phyloP scores from a whole-genome alignment of 1,140 invertebrate species.

The Drosophila willistoni region DNA sequence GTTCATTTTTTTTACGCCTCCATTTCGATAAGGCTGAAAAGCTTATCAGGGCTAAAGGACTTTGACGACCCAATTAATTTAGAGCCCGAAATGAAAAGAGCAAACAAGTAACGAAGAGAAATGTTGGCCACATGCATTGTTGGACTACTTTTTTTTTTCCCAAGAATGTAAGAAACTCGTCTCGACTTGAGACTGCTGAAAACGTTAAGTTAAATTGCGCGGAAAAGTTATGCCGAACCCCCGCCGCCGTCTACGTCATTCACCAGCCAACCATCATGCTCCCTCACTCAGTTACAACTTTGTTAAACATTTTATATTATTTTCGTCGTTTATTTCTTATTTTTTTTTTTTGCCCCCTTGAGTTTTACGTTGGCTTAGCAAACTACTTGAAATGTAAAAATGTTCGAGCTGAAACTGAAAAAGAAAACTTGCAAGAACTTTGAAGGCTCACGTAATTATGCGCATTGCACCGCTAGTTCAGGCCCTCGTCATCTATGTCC shows the following conservation, averaged over 20 bases:
- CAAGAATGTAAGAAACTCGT: constrained; percentile 33
- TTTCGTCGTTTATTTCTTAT: constrained; percentile 9
- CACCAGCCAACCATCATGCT: not conserved
- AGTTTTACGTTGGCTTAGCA: constrained; percentile 63
- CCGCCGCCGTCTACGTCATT: no score
- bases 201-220: constrained; percentile 73
- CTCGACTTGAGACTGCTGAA: constrained; percentile 8
- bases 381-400: constrained; percentile 78
- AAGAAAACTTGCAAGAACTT: constrained; percentile 68
- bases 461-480: constrained; percentile 42
- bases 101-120: constrained; percentile 14
- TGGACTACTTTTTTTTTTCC: constrained; percentile 37
- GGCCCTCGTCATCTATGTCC: constrained; percentile 35
- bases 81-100: constrained; percentile 35
- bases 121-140: constrained; percentile 56
- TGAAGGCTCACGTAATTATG: constrained; percentile 72
- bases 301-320: constrained; percentile 53
- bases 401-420: constrained; percentile 59
- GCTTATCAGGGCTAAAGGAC: constrained; percentile 63
- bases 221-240: constrained; percentile 68
- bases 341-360: constrained; percentile 3
- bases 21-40: constrained; percentile 59
- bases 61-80: constrained; percentile 77
- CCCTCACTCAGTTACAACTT: constrained; percentile 36
- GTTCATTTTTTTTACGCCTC: constrained; percentile 4